Evolutionary conservation across 2,888 invertebrate species (phyloP), one percentile per base, ranked within the genome.

Genomic region (Sminthurides aquaticus): DNA sequence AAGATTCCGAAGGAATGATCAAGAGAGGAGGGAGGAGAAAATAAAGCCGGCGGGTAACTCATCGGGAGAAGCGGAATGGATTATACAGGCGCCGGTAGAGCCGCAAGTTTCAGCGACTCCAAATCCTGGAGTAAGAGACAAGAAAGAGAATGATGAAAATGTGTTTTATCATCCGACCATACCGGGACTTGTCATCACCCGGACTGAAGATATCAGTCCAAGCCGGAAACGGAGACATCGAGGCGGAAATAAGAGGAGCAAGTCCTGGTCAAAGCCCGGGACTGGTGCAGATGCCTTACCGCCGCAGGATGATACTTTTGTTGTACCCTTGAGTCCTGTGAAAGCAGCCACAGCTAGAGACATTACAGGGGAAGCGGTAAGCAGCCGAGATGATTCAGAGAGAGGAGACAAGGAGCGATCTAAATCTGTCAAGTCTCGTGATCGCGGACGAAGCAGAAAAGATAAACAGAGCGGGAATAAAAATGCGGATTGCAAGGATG

Each of bases 101-200:
- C 20, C 22, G 20, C 52, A 52, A 52, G 20, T 52, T 52, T 52
- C 52, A 22, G 20, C 15, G 15, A 15, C 52, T 52, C 20, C 15
- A 20, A 22, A 52, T 15, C 20, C 52, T 5, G 22, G 5, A 8
- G 43, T 11, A 43, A 43, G 43, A 43, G 18, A 43, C 11, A 52
- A 52, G 52, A 52, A 52, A 20, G 52, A 52, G 20, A 52, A 8
- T 52, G 52, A 52, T 8, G 69, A 67, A 49, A 70, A 65, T 49
- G 63, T 67, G 24, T 69, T 69, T 56, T 65, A 66, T 60, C 74
- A 74, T 62, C 74, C 74, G 2, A 74, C 72, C 5, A 74, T 74
- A 11, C 74, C 74, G 3, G 74, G 74, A 20, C 66, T 74, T 34
- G 68, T 74, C 29, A 65, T 74, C 69, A 22, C 65, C 65, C 34